Percentiles rank a stretch among this genome's conserved stretches.
These are phyloP conservation scores for Schizotus pectinicornis DNA, from an alignment of 2,888 invertebrate species.

Conservation along the genomic window DNA sequence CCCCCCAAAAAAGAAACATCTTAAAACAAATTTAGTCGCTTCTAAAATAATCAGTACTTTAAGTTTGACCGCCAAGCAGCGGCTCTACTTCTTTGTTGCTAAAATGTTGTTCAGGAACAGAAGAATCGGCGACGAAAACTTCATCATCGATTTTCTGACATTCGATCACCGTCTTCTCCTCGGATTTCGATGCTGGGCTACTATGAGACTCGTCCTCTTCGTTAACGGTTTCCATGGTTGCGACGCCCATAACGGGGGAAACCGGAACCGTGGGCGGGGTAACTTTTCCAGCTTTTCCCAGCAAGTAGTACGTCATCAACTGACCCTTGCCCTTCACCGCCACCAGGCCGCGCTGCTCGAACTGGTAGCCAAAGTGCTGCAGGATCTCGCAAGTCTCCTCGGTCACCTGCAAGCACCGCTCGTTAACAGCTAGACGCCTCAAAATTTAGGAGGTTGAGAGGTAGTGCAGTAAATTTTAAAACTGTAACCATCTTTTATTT, in stretches of 20 bases:
- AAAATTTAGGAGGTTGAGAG: no score
- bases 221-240: constrained; percentile 56
- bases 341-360: constrained; percentile 93
- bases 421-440: no score
- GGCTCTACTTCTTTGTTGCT: constrained; percentile 48
- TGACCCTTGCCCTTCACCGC: constrained; percentile 98
- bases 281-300: constrained; percentile 63
- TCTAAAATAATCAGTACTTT: constrained; percentile 29
- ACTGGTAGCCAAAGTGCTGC: constrained; percentile 87
- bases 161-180: constrained; percentile 55
- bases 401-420: constrained; percentile 72
- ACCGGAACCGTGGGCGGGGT: constrained; percentile 54
- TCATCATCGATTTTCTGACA: constrained; percentile 51
- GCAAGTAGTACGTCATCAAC: constrained; percentile 91
- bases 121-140: constrained; percentile 49
- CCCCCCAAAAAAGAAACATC: neutral
- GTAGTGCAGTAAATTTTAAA: no score
- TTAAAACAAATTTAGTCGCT: no score
- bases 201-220: constrained; percentile 59
- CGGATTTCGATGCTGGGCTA: constrained; percentile 54
- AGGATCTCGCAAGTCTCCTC: constrained; percentile 93
- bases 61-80: constrained; percentile 48
- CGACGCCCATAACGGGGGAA: constrained; percentile 47
- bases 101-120: constrained; percentile 42
- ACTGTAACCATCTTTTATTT: no score